Percentiles rank a stretch among this genome's conserved stretches.
Conservation (phyloP, 92 coral and sea anemone genomes). For the Diadumene lineata region DNA sequence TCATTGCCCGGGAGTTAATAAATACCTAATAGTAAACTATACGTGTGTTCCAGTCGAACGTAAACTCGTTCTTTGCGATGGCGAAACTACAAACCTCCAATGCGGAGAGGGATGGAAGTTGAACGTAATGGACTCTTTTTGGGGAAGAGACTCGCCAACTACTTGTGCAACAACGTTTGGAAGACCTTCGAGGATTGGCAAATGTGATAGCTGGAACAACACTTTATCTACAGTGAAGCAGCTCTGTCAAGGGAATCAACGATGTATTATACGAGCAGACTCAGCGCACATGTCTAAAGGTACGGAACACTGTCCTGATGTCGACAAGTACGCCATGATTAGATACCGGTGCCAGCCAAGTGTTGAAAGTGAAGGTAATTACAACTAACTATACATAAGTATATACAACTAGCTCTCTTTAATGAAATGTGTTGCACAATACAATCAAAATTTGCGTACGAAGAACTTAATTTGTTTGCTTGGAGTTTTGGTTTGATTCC, state of each 20-base stretch:
- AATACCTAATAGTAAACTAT: constrained; percentile 87
- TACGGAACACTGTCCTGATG: constrained; percentile 80
- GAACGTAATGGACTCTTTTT: constrained; percentile 74
- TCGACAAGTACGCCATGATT: constrained; percentile 88
- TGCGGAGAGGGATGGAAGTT: constrained; percentile 92
- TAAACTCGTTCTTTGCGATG: constrained; percentile 91
- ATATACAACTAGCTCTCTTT: no score
- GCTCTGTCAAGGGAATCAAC: constrained; percentile 73
- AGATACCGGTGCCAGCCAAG: constrained; percentile 88
- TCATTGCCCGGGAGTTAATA: constrained; percentile 95
- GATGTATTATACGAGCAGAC: constrained; percentile 78
- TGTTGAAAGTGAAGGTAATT: constrained; percentile 38
- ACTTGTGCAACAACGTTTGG: constrained; percentile 91
- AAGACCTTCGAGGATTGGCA: constrained; percentile 56
- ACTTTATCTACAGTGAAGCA: constrained; percentile 59
- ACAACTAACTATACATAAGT: not conserved
- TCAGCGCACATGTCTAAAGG: constrained; percentile 65
- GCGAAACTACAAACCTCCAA: constrained; percentile 80
- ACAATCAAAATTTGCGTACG: no score
- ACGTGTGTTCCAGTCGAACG: constrained; percentile 83
- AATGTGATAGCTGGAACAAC: constrained; percentile 71
- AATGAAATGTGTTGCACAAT: no score
- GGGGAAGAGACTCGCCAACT: constrained; percentile 90
- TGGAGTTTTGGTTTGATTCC: no score
- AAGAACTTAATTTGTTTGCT: no score